phyloP scores from a whole-genome alignment of 2,113 vertebrate genomes.

The Eulemur macaco region DNA sequence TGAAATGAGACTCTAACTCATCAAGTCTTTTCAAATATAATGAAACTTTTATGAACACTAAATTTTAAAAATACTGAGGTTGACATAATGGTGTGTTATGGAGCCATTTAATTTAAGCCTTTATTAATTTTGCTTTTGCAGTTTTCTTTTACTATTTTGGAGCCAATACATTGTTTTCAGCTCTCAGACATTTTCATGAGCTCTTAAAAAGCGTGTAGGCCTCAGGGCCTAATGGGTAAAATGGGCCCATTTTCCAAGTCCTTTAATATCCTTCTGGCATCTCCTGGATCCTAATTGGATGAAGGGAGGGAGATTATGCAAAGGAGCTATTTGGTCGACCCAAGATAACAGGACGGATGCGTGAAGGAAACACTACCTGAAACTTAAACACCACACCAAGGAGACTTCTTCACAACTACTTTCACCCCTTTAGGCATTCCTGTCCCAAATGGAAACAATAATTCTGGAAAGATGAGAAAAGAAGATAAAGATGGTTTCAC shows the following conservation, averaged over 20 bases:
- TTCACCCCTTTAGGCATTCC: neutral
- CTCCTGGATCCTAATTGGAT: neutral
- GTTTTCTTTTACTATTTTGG: conserved; percentile 49
- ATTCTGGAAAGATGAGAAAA: neutral
- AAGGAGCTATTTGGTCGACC: conserved; percentile 17
- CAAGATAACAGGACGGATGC: neutral
- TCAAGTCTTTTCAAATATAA: conserved; percentile 47
- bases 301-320: neutral
- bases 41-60: conserved; percentile 60
- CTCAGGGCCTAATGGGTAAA: neutral
- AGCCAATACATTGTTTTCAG: conserved; percentile 42
- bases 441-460: conserved; percentile 5
- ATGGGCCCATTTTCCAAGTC: neutral
- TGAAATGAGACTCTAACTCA: conserved; percentile 43
- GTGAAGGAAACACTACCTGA: neutral
- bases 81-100: neutral
- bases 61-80: conserved; percentile 45
- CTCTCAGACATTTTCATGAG: conserved; percentile 27
- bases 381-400: neutral
- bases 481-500: conserved; percentile 31
- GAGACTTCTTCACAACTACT: neutral
- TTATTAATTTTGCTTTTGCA: conserved; percentile 59
- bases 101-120: conserved; percentile 52
- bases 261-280: neutral
- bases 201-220: conserved; percentile 21